Conservation (phyloP, 2,797 vertebrate genomes). For the Oreonectes daqikongensis region DNA sequence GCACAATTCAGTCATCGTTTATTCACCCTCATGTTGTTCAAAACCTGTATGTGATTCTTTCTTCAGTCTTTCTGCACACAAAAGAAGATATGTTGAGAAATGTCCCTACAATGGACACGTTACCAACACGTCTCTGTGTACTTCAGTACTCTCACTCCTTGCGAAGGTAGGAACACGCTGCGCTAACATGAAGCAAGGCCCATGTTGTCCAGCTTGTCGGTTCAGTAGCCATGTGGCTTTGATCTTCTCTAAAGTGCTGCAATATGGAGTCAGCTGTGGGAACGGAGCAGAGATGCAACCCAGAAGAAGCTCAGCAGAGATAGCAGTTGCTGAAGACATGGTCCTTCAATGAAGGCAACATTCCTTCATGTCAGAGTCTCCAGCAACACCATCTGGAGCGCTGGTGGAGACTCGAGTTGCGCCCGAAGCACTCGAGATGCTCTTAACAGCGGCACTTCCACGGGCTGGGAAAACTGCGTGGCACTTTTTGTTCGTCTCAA, state of each 20-base stretch:
- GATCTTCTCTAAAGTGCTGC: constrained; percentile 60
- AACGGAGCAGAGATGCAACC: constrained; percentile 59
- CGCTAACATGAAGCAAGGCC: constrained; percentile 32
- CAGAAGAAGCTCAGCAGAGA: constrained; percentile 56
- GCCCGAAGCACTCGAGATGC: constrained; percentile 55
- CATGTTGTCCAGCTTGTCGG: constrained; percentile 54
- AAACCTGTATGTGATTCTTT: too few relatives aligned
- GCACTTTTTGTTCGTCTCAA: constrained; percentile 37
- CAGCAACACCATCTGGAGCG: constrained; percentile 70
- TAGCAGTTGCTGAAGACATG: constrained; percentile 40
- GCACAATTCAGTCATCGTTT: neutral
- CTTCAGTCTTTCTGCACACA: too few relatives aligned
- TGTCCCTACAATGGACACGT: too few relatives aligned
- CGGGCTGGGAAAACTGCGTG: constrained; percentile 54
- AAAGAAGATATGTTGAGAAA: too few relatives aligned
- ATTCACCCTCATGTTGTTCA: too few relatives aligned
- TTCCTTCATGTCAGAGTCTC: constrained; percentile 72
- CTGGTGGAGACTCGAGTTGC: constrained; percentile 56
- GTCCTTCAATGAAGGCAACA: constrained; percentile 57
- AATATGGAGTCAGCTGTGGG: constrained; percentile 69
- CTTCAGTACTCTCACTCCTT: too few relatives aligned
- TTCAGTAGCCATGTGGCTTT: constrained; percentile 59
- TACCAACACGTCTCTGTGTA: too few relatives aligned
- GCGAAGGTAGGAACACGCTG: too few relatives aligned
- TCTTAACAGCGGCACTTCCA: constrained; percentile 56